Conservation (phyloP, 1,140 invertebrate genomes). For the Trichomalopsis sarcophagae region DNA sequence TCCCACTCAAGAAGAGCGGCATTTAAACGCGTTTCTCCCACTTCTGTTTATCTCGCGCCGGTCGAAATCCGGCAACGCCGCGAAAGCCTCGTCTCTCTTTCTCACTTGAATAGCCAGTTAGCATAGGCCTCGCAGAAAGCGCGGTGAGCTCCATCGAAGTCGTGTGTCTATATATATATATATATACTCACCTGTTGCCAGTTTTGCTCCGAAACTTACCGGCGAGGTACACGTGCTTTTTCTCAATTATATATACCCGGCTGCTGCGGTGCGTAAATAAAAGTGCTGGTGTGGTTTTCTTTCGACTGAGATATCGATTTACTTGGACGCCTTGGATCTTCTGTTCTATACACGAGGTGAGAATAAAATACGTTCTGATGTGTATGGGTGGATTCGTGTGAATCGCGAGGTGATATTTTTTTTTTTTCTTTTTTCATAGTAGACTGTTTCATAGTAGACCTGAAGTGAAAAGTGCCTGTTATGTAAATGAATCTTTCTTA, state of each 20-base stretch:
- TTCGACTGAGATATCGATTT: background rate
- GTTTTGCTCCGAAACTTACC: background rate
- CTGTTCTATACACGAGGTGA: background rate
- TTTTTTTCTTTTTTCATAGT: no score
- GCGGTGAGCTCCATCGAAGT: background rate
- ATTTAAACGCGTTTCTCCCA: background rate
- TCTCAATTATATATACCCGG: no score
- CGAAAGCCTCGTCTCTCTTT: no score
- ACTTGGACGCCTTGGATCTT: background rate
- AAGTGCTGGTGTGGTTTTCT: background rate
- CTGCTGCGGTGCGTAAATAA: no score
- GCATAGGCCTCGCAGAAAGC: background rate
- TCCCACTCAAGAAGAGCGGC: background rate
- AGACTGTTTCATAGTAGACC: no score
- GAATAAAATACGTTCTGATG: background rate
- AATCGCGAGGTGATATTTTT: no score
- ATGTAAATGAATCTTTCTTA: no score
- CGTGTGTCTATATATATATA: no score
- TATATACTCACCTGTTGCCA: background rate
- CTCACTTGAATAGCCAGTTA: background rate
- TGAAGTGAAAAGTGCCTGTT: no score
- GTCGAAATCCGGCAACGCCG: background rate
- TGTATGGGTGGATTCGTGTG: background rate
- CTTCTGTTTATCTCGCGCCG: background rate
- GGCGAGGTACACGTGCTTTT: background rate